Evolutionary conservation across 2,113 vertebrate genomes (phyloP), one percentile per base, ranked within the genome.

Genomic region (Oncorhynchus tshawytscha): DNA sequence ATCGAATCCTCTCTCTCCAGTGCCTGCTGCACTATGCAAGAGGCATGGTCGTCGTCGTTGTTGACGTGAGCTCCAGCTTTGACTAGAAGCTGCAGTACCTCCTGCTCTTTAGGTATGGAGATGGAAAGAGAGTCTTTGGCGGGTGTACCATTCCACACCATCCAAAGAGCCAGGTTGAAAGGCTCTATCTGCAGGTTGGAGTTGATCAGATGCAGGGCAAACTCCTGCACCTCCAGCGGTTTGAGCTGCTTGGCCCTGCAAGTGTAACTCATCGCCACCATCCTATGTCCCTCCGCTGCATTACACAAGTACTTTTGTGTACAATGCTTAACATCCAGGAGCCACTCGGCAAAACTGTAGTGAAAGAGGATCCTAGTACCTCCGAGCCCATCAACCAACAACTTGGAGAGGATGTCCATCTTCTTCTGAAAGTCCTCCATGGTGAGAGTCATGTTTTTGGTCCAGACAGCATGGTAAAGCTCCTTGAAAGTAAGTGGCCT

Each of bases 221-320:
- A 98, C 87, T 99, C 97, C 75, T 98, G 97, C 74, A 97, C 96
- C 89, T 98, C 96, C 15, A 95, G 77, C 0, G 97, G 96, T 1
- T 96, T 94, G 51, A 99, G 91, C 79, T 96, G 94, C 87, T 96
- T 96, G n/a, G 97, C 97, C 75, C 95, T 93, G 87, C 97, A 99
- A 3, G 96, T 98, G 59, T 96, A 97, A 86, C 96, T 98, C 97
- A 99, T 98, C 0, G 98, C 98, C 88, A 99, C 87, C 97, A 99
- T 99, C 16, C 97, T 85, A 78, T 99, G 97, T 27, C 97, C 97
- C 74, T 99, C 97, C 0, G 98, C 98, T 0, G 96, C 96, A 0
- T 98, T 99, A 79, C 98, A 99, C 74, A 99, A 80, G 88, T 99
- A 99, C 82, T 99, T 99, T 82, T 99, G 98, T 0, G 98, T 99